Evolutionary conservation across 1,140 invertebrate species (phyloP).

Genomic region (Eupristina koningsbergeri): DNA sequence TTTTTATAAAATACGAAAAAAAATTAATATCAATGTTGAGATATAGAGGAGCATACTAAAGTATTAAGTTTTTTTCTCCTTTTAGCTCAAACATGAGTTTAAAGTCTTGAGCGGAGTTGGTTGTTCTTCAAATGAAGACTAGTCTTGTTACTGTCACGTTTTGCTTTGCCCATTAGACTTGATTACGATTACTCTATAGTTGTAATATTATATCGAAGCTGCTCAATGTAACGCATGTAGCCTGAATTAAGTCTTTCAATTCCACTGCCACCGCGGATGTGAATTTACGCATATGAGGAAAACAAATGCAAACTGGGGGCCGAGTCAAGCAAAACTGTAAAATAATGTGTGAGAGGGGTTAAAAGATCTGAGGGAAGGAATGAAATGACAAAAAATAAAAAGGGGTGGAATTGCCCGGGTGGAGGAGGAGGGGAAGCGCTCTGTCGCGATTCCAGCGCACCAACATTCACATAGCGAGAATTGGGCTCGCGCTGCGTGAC

Average conservation of each 20-base stretch:
- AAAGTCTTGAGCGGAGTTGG: too few relatives aligned
- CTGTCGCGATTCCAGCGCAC: background rate
- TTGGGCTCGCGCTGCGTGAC: constrained; percentile 63
- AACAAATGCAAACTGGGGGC: constrained; percentile 26
- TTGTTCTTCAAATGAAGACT: too few relatives aligned
- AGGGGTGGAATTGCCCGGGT: constrained; percentile 16
- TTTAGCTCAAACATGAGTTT: too few relatives aligned
- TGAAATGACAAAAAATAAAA: constrained; percentile 32
- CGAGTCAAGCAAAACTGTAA: background rate
- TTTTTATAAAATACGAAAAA: too few relatives aligned
- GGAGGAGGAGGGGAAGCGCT: background rate
- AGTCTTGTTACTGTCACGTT: too few relatives aligned
- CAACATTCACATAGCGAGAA: background rate
- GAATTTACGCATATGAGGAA: background rate
- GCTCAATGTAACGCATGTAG: background rate
- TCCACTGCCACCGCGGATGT: background rate
- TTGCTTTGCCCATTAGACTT: background rate
- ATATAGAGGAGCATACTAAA: too few relatives aligned
- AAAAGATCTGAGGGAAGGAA: background rate
- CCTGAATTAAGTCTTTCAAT: background rate
- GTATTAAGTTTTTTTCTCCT: too few relatives aligned
- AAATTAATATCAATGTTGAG: too few relatives aligned
- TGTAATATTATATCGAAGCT: background rate
- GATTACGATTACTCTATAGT: background rate
- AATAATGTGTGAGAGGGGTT: background rate